A percentile compares a stretch with the other conserved stretches of the same genome.
phyloP scores from a whole-genome alignment of 2,113 vertebrate genomes.

The Phrynosoma blainvillii region DNA sequence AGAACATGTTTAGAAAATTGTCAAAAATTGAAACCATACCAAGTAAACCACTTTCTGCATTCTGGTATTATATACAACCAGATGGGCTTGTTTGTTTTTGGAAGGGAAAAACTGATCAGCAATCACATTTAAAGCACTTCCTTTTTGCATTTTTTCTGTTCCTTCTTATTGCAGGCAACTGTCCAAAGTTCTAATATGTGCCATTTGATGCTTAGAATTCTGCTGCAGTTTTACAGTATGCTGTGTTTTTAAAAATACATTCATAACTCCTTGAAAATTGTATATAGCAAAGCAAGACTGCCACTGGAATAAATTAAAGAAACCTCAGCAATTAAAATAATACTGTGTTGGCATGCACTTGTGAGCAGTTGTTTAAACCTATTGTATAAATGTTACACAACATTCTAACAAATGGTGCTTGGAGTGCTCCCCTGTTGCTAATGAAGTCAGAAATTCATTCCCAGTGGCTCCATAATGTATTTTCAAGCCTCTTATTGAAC shows the following conservation, averaged over 20 bases:
- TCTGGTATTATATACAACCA: neutral
- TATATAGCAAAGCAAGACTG: constrained; percentile 23
- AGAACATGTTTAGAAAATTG: neutral
- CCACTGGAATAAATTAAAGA: constrained; percentile 23
- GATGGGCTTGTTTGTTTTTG: neutral
- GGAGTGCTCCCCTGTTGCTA: constrained; percentile 50
- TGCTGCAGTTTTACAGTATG: constrained; percentile 7
- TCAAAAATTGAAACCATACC: neutral
- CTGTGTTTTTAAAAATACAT: neutral
- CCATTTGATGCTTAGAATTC: neutral
- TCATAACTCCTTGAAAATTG: neutral
- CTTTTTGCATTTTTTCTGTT: neutral
- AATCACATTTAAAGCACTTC: neutral
- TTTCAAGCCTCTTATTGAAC: constrained; percentile 51
- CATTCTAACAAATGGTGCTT: constrained; percentile 37
- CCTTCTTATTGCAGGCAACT: neutral
- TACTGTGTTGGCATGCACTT: constrained; percentile 40
- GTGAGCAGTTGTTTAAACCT: constrained; percentile 40
- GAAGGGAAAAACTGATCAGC: neutral
- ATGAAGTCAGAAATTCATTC: constrained; percentile 56
- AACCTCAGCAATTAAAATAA: constrained; percentile 47
- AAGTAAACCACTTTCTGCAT: neutral
- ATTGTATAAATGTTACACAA: constrained; percentile 31
- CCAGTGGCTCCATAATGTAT: constrained; percentile 41
- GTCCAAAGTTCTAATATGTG: neutral